Base-by-base conservation (phyloP, 2,797 vertebrate species). In the Toxotes lorentzi region DNA sequence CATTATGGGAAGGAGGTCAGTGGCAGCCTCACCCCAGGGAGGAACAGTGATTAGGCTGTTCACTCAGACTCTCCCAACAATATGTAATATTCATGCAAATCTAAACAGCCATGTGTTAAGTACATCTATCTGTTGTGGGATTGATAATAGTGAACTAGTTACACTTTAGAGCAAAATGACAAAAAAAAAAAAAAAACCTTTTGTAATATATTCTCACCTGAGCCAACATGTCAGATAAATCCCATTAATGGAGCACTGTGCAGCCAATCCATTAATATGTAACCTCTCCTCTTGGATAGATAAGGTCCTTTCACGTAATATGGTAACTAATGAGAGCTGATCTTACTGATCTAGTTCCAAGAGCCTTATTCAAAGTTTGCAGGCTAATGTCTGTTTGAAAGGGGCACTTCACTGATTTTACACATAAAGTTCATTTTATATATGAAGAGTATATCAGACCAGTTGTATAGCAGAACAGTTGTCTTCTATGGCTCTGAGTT, bases 1-100 rank as follows among this genome's bases (percentile, higher is more conserved):
- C 88, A 86, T 93, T 89, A 77, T 91, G 91, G 87, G 90, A 91
- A 83, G 67, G 48, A 64, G 85, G 88, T 88, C 79, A 82, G 73
- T 81, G 57, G 70, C 60, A 78, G 63, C 61, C 58, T 83, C 58
- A 76, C 85, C 73, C 71, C 7, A 23, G 82, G 76, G 82, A 80
- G 48, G 17, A 77, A 32, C 70, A 47, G 40, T 83, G 78, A 86
- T 87, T 79, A 72, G 62, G 63, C 70, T 84, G 62, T 77, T 85
- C 62, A 65, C 56, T 73, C 61, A 59, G 70, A 64, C 54, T 62
- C 64, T 76, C 54, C 70, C 64, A 81, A 76, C 69, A 77, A 66
- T 69, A 84, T 82, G 70, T 56, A 72, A 73, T 63, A 66, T 73
- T 76, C 62, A 79, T 76, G 58, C 27, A 72, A 70, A 47, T 38